Conservation (phyloP, 2,888 invertebrate genomes). For the Orthonevra nobilis region DNA sequence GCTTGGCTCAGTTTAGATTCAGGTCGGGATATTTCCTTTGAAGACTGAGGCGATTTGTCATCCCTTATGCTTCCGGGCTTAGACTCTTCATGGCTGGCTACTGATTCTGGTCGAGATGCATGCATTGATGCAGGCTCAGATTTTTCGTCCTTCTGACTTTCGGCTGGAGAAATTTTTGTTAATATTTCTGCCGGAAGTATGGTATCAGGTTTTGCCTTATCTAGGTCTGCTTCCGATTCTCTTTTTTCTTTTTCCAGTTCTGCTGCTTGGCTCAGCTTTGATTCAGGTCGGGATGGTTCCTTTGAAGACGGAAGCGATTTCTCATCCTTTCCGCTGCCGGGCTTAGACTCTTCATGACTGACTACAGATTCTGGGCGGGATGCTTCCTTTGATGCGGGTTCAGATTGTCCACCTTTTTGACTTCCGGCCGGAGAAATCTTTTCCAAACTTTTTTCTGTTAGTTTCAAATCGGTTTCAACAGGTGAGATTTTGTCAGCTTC, state of each 20-base stretch:
- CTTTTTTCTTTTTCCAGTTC: constrained; percentile 46
- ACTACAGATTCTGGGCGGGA: constrained; percentile 76
- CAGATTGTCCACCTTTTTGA: constrained; percentile 6
- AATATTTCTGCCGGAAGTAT: too few relatives aligned
- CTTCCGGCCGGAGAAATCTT: constrained; percentile 33
- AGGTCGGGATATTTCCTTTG: constrained; percentile 39
- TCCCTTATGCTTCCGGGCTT: constrained; percentile 1
- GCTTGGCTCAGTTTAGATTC: constrained; percentile 28
- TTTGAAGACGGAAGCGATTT: constrained; percentile 38
- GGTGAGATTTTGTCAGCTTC: constrained; percentile 35
- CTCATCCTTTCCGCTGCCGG: constrained; percentile 46
- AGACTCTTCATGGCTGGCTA: constrained; percentile 16
- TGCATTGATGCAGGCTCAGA: constrained; percentile 10
- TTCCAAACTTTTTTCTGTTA: background rate
- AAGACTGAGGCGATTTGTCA: constrained; percentile 12
- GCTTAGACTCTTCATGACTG: too few relatives aligned
- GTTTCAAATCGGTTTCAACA: too few relatives aligned
- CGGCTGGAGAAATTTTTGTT: too few relatives aligned
- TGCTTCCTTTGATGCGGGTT: constrained; percentile 56
- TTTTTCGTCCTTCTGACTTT: constrained; percentile 8
- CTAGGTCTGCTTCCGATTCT: constrained; percentile 39
- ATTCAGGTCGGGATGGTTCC: constrained; percentile 42
- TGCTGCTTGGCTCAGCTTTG: constrained; percentile 11
- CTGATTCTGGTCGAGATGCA: constrained; percentile 23
- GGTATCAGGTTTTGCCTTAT: too few relatives aligned